Percentiles rank a stretch among this genome's conserved stretches.
Conservation (phyloP, 1,140 invertebrate species). For the Drosophila sproati region DNA sequence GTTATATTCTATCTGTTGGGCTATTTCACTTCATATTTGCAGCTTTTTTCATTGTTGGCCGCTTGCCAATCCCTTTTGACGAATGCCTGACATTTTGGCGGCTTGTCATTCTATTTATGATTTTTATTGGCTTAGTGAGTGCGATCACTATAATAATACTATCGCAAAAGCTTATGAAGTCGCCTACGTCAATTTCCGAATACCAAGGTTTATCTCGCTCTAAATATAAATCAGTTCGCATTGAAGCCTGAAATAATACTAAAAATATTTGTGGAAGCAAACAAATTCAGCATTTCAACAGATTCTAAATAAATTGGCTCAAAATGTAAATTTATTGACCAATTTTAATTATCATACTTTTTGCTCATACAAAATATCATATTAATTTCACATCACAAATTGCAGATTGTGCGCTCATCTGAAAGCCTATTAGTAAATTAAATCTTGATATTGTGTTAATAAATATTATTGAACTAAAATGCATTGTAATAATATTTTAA, state of each 20-base stretch:
- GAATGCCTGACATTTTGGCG: slow-evolving; percentile 65
- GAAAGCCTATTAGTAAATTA: not conserved
- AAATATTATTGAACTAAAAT: not conserved
- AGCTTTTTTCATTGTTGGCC: slow-evolving; percentile 21
- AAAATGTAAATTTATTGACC: not conserved
- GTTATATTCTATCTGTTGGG: slow-evolving; percentile 37
- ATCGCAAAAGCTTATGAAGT: not conserved
- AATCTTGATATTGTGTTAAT: not conserved
- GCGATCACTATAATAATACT: slow-evolving; percentile 24
- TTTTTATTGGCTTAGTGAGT: slow-evolving; percentile 62
- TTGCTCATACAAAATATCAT: not conserved
- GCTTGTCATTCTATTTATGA: slow-evolving; percentile 65
- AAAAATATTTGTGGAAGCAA: not conserved
- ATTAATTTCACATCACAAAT: slow-evolving; percentile 10
- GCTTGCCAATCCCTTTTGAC: slow-evolving; percentile 68
- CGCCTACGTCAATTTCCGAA: not conserved
- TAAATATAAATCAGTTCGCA: not conserved
- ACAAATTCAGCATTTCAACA: not conserved
- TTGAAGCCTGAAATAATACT: not conserved
- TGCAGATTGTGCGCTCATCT: not conserved
- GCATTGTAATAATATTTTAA: not conserved
- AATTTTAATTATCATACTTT: slow-evolving; percentile 1
- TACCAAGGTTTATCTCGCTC: not conserved
- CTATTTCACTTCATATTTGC: slow-evolving; percentile 16
- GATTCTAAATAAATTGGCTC: too few relatives aligned